Evolutionary conservation across 2,888 invertebrate genomes (phyloP).

Genomic region (Dromius quadrimaculatus): DNA sequence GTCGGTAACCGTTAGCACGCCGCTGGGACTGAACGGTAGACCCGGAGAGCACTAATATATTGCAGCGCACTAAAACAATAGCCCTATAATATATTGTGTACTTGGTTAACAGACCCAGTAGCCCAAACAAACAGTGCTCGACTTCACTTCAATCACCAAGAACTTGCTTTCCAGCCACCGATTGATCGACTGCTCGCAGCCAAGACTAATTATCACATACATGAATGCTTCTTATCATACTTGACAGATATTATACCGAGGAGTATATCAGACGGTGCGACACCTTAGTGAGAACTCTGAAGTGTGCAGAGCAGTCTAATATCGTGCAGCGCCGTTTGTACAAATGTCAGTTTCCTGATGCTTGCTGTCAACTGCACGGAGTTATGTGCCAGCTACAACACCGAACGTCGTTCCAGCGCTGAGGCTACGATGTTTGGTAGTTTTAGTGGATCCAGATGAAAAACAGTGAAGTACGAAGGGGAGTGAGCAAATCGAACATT

Average conservation of each 20-base stretch:
- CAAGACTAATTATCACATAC: constrained; percentile 67
- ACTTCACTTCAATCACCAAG: constrained; percentile 54
- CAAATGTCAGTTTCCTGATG: constrained; percentile 61
- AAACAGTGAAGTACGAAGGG: constrained; percentile 5
- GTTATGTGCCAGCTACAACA: constrained; percentile 56
- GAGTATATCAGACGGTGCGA: constrained; percentile 61
- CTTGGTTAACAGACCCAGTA: constrained; percentile 61
- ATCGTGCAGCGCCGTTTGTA: constrained; percentile 52
- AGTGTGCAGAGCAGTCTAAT: constrained; percentile 52
- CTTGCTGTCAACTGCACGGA: constrained; percentile 62
- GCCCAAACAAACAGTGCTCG: constrained; percentile 55
- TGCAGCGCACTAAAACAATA: constrained; percentile 63
- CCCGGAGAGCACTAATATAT: constrained; percentile 59
- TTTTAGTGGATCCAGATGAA: constrained; percentile 39
- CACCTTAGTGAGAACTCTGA: constrained; percentile 46
- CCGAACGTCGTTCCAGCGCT: not conserved
- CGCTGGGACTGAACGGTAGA: constrained; percentile 1
- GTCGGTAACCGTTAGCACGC: constrained; percentile 25
- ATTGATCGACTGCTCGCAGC: constrained; percentile 61
- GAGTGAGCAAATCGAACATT: not conserved
- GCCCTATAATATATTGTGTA: constrained; percentile 63
- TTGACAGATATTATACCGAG: constrained; percentile 66
- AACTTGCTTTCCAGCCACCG: constrained; percentile 53
- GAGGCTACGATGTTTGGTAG: constrained; percentile 15
- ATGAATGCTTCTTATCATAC: constrained; percentile 66